A percentile compares a stretch with the other conserved stretches of the same genome.
Evolutionary conservation across 2,797 vertebrate species (phyloP).

Genomic region (Diceros bicornis): DNA sequence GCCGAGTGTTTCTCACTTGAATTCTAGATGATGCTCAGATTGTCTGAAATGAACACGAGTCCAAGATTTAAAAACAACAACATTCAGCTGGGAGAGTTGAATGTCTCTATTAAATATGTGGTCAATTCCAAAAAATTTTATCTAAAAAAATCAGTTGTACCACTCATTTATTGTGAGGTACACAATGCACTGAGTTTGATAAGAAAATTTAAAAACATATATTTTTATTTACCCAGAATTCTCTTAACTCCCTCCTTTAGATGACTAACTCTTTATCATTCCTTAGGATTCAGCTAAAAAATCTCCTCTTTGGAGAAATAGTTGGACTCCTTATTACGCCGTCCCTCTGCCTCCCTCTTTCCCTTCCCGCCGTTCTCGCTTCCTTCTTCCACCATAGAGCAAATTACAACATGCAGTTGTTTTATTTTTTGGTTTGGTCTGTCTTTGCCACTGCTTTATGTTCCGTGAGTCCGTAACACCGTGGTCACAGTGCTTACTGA

Average conservation of each 20-base stretch:
- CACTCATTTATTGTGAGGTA: not conserved
- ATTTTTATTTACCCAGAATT: not conserved
- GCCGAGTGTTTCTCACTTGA: not conserved
- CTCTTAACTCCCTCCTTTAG: not conserved
- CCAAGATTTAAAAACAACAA: not conserved
- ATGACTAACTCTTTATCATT: not conserved
- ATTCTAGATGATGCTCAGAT: conserved; percentile 1
- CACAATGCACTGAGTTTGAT: not conserved
- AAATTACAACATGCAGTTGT: not conserved
- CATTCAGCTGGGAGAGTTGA: not conserved
- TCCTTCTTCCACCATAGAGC: no score
- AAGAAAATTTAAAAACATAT: not conserved
- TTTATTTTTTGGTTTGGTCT: not conserved
- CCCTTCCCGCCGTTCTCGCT: fast-evolving
- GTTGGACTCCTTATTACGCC: not conserved
- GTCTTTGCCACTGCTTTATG: not conserved
- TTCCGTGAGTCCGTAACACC: fast-evolving
- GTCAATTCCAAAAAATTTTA: not conserved
- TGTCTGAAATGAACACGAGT: not conserved
- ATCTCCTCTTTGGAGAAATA: not conserved
- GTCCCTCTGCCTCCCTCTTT: no score
- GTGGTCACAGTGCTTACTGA: fast-evolving
- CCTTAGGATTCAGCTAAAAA: not conserved
- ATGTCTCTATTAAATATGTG: not conserved
- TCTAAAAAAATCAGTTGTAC: not conserved